Conservation (phyloP, 2,888 invertebrate species). For the Drosophila tanythrix region DNA sequence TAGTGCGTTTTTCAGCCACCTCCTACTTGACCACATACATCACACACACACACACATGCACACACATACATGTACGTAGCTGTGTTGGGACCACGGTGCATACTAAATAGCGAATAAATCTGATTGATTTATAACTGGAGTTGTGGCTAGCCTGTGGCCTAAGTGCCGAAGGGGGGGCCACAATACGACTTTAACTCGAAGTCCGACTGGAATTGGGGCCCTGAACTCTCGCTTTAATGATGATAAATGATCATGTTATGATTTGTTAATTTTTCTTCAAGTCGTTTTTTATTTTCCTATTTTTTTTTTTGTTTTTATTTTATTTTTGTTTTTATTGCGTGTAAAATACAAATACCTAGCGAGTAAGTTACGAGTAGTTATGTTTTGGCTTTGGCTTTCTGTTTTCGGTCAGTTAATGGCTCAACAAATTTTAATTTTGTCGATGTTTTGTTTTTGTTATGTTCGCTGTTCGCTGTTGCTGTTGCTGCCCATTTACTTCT, state of each 20-base stretch:
- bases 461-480: not conserved
- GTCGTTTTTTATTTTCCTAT: slow-evolving; percentile 47
- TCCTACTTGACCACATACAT: slow-evolving; percentile 2
- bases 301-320: slow-evolving; percentile 45
- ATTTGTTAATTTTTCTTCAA: slow-evolving; percentile 78
- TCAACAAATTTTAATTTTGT: slow-evolving; percentile 33
- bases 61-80: not conserved
- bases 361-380: slow-evolving; percentile 37
- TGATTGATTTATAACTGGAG: slow-evolving; percentile 82
- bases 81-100: slow-evolving; percentile 5
- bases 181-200: slow-evolving; percentile 17
- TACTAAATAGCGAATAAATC: slow-evolving; percentile 71
- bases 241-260: slow-evolving; percentile 83
- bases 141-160: slow-evolving; percentile 29
- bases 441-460: slow-evolving; percentile 14
- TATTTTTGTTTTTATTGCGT: slow-evolving; percentile 67
- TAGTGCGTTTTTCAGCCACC: slow-evolving; percentile 14
- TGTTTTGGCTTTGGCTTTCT: slow-evolving; percentile 30
- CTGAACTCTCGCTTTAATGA: slow-evolving; percentile 71
- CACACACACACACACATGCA: not conserved
- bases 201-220: slow-evolving; percentile 25
- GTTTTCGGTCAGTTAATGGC: slow-evolving; percentile 39
- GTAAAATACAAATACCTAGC: slow-evolving; percentile 49
- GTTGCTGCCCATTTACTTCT: slow-evolving; percentile 14
- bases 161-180: slow-evolving; percentile 21